phyloP scores from a whole-genome alignment of 2,797 vertebrate species.

The Macrochelys suwanniensis region DNA sequence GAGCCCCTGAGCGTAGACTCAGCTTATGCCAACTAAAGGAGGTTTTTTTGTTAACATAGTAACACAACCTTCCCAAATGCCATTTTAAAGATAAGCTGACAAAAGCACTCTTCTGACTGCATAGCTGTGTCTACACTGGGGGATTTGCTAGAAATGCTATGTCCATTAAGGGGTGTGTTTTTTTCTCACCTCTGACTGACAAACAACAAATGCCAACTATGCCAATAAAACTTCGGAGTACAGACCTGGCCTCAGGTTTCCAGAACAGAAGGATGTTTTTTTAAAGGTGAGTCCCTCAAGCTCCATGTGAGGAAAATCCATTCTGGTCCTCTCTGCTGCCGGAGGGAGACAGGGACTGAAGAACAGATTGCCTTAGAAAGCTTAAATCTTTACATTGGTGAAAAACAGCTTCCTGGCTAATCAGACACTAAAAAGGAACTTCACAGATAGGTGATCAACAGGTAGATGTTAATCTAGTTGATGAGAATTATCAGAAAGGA shows the following conservation, averaged over 20 bases:
- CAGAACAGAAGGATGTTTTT: background rate
- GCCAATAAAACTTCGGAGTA: background rate
- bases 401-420: background rate
- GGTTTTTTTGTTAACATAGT: background rate
- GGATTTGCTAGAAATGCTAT: background rate
- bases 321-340: background rate
- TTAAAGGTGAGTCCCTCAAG: background rate
- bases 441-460: background rate
- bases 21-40: background rate
- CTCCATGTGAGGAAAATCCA: background rate
- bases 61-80: background rate
- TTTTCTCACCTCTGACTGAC: background rate
- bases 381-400: background rate
- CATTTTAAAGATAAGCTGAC: background rate
- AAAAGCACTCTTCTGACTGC: background rate
- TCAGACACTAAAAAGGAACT: background rate
- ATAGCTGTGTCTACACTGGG: background rate
- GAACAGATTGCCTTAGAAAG: background rate
- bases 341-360: background rate
- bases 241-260: background rate
- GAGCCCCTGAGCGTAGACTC: background rate
- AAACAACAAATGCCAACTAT: background rate
- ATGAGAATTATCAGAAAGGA: conserved; percentile 6
- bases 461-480: background rate
- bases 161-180: background rate